Percentiles rank a stretch among this genome's conserved stretches.
phyloP scores from a whole-genome alignment of 2,797 vertebrate species.

The Ctenopoma multispine region DNA sequence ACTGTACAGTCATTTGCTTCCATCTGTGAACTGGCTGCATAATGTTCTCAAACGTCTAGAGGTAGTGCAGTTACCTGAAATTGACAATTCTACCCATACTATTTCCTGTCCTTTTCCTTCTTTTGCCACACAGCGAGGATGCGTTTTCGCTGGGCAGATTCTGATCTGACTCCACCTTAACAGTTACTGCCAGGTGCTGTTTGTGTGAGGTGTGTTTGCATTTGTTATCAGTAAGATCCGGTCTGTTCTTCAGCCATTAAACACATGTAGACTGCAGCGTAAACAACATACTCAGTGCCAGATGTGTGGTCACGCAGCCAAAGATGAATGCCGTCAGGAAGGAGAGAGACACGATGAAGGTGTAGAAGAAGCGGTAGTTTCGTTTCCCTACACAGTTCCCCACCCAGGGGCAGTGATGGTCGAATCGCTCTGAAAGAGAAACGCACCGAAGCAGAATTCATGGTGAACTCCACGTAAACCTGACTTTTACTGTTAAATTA shows the following conservation, averaged over 20 bases:
- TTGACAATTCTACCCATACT: too few species aligned
- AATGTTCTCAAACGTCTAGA: too few species aligned
- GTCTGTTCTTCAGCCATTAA: neutral
- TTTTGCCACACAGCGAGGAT: too few species aligned
- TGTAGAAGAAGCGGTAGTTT: conserved; percentile 97
- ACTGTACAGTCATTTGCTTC: too few species aligned
- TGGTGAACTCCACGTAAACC: neutral
- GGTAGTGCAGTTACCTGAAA: too few species aligned
- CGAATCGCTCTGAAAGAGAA: conserved; percentile 89
- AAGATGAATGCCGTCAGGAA: conserved; percentile 96
- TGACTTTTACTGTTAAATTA: neutral
- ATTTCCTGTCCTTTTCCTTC: too few species aligned
- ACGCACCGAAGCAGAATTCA: neutral
- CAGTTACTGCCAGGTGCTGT: neutral
- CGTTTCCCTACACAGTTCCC: conserved; percentile 96
- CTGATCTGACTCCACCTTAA: too few species aligned
- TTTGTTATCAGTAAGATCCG: conserved; percentile 4
- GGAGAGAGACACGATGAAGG: conserved; percentile 95
- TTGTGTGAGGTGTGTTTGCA: conserved; percentile 12
- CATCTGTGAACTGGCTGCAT: too few species aligned
- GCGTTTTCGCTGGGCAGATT: too few species aligned
- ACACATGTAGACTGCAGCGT: neutral
- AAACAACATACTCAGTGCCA: conserved; percentile 89
- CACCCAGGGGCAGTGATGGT: conserved; percentile 97
- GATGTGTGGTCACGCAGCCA: conserved; percentile 93